Conservation (phyloP, 2,797 vertebrate species). For the Danio choprae region DNA sequence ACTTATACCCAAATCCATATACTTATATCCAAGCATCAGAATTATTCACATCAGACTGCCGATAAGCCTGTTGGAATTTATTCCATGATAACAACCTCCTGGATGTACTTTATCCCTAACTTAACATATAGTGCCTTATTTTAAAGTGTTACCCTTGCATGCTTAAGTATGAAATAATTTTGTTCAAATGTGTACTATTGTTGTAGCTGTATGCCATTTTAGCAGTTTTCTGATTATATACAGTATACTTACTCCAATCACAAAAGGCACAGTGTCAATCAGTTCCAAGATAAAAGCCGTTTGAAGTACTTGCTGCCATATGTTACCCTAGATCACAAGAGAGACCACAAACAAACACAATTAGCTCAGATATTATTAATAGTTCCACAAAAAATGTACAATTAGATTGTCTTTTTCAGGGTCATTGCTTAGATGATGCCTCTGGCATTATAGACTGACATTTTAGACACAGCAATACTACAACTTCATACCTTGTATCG, state of each 20-base stretch:
- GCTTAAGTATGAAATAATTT: not conserved
- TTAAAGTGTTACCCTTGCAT: not conserved
- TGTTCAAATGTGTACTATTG: not conserved
- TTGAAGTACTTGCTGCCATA: slow-evolving; percentile 86
- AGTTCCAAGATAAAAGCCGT: slow-evolving; percentile 85
- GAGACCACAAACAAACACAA: slow-evolving; percentile 4
- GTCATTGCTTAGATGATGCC: not conserved
- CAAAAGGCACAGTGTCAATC: slow-evolving; percentile 85
- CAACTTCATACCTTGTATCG: slow-evolving; percentile 83
- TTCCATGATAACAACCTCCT: too few species aligned
- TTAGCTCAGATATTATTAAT: not conserved
- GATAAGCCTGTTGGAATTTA: too few species aligned
- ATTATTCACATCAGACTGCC: too few species aligned
- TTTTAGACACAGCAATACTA: not conserved
- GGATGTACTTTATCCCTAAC: too few species aligned
- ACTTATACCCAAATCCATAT: too few species aligned
- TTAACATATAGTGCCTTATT: too few species aligned
- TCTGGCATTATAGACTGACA: not conserved
- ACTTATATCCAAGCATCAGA: too few species aligned
- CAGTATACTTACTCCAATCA: slow-evolving; percentile 80
- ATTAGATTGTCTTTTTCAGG: not conserved
- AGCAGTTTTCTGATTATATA: not conserved
- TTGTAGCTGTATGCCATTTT: not conserved
- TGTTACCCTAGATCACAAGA: slow-evolving; percentile 81
- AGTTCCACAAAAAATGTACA: not conserved